Evolutionary conservation across 2,888 invertebrate species (phyloP), one percentile per base, ranked within the genome.

Genomic region (Acleris laterana): DNA sequence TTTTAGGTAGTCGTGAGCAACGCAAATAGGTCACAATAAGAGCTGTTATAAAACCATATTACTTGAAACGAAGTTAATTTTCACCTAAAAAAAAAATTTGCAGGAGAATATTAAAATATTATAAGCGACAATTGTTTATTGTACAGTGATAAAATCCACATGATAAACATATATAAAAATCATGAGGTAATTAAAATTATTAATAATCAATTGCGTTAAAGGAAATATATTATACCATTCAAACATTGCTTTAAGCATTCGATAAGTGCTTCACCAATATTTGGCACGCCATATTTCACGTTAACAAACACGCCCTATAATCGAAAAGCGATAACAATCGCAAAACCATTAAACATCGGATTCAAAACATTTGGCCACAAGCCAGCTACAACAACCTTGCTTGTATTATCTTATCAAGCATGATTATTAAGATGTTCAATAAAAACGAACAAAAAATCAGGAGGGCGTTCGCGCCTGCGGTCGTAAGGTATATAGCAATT

Each of bases 401-500:
- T 62, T 68, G 62, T 61, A 68, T 61, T 62, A 68, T 67, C 70
- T 60, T 78, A 72, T 74, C 71, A 71, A 69, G 66, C 71, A 71
- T 77, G 76, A 75, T 84, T 82, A 86, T 85, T 83, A 81, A 84
- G 80, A 79, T 76, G 74, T 77, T 72, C 72, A 74, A 70, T 76
- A 75, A 71, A 62, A 72, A 70, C 70, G 71, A 72, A 73, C 72
- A 73, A 74, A 77, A 74, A 75, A 77, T 69, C 69, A 58, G 69
- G 71, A 71, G 72, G 76, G 73, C 75, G 74, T 75, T 69, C 67
- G 69, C 74, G 88, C 89, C 85, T 71, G 84, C 83, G 89, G 88
- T 86, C 83, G 88, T 82, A 88, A 90, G 87, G 85, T 89, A 91
- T 92, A 90, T 86, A 88, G 87, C 89, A 90, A 93, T 93, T 92